Conservation (phyloP, 2,113 vertebrate species). For the Struthio camelus region DNA sequence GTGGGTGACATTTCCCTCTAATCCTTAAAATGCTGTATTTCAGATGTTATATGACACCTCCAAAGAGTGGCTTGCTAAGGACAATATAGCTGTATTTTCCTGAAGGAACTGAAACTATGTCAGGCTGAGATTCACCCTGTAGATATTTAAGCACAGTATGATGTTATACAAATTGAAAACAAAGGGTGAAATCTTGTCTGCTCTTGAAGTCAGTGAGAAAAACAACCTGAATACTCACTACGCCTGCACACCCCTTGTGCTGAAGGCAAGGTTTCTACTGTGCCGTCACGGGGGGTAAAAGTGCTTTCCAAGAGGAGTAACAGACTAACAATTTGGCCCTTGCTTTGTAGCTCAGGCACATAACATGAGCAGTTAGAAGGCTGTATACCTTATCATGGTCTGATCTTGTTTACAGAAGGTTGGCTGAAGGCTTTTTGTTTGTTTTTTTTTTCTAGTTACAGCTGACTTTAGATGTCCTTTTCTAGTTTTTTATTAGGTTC, state of each 20-base stretch:
- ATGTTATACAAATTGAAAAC: conserved; percentile 47
- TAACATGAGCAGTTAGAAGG: neutral
- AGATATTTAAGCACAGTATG: conserved; percentile 40
- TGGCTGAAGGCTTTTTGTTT: neutral
- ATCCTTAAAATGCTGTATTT: conserved; percentile 48
- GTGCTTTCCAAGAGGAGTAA: neutral
- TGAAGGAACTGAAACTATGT: neutral
- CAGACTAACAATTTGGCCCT: neutral
- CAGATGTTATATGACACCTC: conserved; percentile 32
- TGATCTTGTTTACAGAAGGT: neutral
- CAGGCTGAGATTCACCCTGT: conserved; percentile 37
- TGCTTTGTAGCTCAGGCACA: neutral
- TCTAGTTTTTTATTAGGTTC: neutral
- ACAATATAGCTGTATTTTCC: conserved; percentile 18
- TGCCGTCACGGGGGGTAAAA: neutral
- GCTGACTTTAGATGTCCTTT: neutral
- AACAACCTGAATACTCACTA: neutral
- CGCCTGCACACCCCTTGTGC: neutral
- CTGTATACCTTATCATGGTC: neutral
- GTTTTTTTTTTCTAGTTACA: neutral
- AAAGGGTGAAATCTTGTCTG: conserved; percentile 19
- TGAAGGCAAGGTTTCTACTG: neutral
- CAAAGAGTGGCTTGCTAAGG: neutral
- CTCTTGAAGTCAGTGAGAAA: neutral
- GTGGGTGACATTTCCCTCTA: conserved; percentile 27